These are phyloP conservation scores for Romanogobio albipinnatus DNA, from an alignment of 2,113 vertebrate genomes.

Conservation along the genomic window DNA sequence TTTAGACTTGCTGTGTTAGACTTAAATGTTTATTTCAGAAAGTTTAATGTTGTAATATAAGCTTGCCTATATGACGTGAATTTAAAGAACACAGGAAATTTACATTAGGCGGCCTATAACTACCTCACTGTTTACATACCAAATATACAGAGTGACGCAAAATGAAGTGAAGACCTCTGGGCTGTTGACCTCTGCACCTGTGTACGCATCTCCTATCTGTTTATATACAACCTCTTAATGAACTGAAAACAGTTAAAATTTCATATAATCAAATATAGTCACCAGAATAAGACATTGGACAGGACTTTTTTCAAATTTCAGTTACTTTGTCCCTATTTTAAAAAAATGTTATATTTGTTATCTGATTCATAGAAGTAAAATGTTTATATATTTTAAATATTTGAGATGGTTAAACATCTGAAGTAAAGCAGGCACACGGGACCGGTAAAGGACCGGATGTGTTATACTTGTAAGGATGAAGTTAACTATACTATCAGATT, in stretches of 20 bases:
- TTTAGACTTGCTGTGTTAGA: too few species aligned
- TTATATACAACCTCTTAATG: background rate
- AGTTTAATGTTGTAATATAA: too few species aligned
- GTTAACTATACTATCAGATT: background rate
- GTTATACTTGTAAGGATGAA: slow-evolving; percentile 31
- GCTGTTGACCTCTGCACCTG: background rate
- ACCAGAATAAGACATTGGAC: background rate
- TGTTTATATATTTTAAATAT: background rate
- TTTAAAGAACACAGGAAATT: background rate
- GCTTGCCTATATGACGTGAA: background rate
- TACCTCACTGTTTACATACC: background rate
- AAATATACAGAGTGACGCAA: background rate
- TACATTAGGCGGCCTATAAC: background rate
- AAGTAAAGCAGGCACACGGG: background rate
- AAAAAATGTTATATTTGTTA: too few species aligned
- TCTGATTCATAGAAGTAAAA: background rate
- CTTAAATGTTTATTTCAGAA: background rate
- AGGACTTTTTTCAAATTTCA: background rate
- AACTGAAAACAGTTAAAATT: background rate
- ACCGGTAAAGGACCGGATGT: slow-evolving; percentile 31
- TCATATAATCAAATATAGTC: background rate
- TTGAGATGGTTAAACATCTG: background rate
- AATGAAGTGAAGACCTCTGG: background rate
- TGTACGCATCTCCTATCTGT: background rate
- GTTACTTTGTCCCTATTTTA: background rate